These are phyloP conservation scores for Heteromyza rotundicornis DNA, from an alignment of 2,888 invertebrate species.

Conservation along the genomic window DNA sequence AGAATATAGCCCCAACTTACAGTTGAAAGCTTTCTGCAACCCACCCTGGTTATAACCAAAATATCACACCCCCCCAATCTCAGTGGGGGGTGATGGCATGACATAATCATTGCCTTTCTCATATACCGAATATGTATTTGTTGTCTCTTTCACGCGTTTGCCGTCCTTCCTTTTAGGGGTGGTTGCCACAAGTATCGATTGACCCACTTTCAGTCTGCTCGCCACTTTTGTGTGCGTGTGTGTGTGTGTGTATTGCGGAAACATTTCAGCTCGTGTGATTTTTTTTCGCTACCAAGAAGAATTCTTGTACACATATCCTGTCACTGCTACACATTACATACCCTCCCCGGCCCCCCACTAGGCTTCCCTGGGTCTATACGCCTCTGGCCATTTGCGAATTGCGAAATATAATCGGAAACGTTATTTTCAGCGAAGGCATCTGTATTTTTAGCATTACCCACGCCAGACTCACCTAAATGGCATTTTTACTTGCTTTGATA, in stretches of 20 bases:
- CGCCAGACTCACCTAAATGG: too few species aligned
- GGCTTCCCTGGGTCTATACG: too few species aligned
- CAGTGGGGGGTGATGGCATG: neutral
- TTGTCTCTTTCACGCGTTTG: neutral
- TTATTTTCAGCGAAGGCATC: too few species aligned
- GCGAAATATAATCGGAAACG: too few species aligned
- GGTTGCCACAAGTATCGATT: slow-evolving; percentile 19
- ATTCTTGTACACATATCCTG: too few species aligned
- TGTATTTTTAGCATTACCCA: too few species aligned
- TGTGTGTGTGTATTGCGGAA: neutral
- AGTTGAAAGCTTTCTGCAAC: neutral
- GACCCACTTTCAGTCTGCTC: slow-evolving; percentile 18
- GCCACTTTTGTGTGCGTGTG: neutral
- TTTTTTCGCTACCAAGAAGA: too few species aligned
- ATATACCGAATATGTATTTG: neutral
- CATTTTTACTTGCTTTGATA: too few species aligned
- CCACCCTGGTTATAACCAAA: neutral
- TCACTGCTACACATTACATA: too few species aligned
- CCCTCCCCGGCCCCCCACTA: too few species aligned
- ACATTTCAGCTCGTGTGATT: too few species aligned
- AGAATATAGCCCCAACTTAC: neutral
- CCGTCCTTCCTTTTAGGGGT: neutral
- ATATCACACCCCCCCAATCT: neutral
- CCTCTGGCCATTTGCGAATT: too few species aligned
- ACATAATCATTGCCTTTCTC: neutral